Percentiles rank a stretch among this genome's conserved stretches.
phyloP scores from a whole-genome alignment of 1,140 invertebrate genomes.

The Amyelois transitella region DNA sequence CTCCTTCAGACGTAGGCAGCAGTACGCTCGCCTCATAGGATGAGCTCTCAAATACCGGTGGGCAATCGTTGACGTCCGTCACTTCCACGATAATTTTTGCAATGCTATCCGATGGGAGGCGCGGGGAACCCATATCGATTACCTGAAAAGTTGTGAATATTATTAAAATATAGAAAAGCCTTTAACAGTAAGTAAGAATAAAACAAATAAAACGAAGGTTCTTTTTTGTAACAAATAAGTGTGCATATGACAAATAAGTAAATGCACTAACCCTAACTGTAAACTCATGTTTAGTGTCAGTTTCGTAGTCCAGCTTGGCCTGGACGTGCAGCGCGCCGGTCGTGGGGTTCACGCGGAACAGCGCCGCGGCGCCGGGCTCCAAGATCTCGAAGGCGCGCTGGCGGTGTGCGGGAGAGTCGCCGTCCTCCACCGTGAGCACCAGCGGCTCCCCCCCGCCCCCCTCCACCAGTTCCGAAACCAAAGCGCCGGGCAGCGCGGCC shows the following conservation, averaged over 20 bases:
- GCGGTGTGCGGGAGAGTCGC: constrained; percentile 88
- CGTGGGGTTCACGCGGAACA: constrained; percentile 90
- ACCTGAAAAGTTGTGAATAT: no score
- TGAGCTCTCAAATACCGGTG: constrained; percentile 82
- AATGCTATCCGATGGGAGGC: constrained; percentile 82
- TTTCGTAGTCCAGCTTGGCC: constrained; percentile 88
- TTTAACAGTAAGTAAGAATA: no score
- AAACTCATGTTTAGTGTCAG: constrained; percentile 81
- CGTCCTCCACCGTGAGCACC: constrained; percentile 85
- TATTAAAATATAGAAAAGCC: no score
- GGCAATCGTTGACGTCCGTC: constrained; percentile 90
- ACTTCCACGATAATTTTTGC: constrained; percentile 85
- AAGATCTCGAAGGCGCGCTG: constrained; percentile 90
- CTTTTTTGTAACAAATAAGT: neutral
- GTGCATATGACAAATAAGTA: neutral
- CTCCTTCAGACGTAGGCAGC: constrained; percentile 85
- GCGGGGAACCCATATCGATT: constrained; percentile 88
- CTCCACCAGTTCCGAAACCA: constrained; percentile 77
- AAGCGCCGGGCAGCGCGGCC: constrained; percentile 34
- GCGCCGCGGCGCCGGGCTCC: constrained; percentile 81
- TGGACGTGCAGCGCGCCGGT: constrained; percentile 91
- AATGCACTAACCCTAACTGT: constrained; percentile 78
- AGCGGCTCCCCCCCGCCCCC: constrained; percentile 78
- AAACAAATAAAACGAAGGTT: neutral
- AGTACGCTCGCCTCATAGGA: constrained; percentile 86